Conservation (phyloP, 2,797 vertebrate genomes). For the Microtus californicus region DNA sequence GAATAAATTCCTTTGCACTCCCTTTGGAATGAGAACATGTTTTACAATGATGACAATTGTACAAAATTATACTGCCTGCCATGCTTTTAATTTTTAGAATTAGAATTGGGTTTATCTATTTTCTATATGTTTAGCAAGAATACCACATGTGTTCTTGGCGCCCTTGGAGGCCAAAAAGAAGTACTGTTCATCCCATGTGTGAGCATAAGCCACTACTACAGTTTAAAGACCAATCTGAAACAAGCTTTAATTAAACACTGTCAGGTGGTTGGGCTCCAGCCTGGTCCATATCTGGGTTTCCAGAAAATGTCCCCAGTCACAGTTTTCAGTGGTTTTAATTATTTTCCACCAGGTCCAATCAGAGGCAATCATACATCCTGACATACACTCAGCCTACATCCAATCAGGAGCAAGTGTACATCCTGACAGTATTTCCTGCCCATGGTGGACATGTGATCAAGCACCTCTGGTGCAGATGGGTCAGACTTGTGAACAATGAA, state of each 20-base stretch:
- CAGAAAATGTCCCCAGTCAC: background rate
- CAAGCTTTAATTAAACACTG: background rate
- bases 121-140: background rate
- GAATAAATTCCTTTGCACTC: background rate
- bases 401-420: background rate
- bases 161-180: background rate
- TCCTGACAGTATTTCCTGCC: background rate
- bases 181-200: background rate
- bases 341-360: background rate
- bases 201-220: background rate
- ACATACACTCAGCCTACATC: no score
- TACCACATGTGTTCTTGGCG: no score
- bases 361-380: background rate
- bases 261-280: background rate
- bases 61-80: slow-evolving; percentile 22
- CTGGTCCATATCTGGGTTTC: background rate
- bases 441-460: background rate
- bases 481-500: background rate
- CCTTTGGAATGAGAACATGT: background rate
- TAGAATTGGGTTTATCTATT: background rate
- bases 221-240: background rate
- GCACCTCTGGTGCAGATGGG: background rate
- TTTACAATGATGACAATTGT: background rate
- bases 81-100: background rate
- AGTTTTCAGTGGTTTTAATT: background rate